Base-by-base conservation (phyloP, 2,797 vertebrate genomes). In the Dromococcyx pavoninus region DNA sequence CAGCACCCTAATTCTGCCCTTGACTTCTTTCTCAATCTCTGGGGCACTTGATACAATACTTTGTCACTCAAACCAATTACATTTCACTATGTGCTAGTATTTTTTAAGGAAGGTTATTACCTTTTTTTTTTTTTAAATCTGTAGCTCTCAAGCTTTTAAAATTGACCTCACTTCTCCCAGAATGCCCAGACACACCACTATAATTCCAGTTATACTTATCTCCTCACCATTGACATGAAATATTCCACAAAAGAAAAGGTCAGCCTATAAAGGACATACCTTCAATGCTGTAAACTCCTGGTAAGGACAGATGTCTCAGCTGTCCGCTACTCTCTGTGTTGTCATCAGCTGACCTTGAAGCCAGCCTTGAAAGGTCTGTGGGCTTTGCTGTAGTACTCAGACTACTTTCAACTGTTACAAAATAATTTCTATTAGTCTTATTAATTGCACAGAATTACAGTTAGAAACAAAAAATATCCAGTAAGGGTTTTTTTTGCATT, bases 261-360 rank as follows among this genome's bases (percentile, higher is more conserved):
- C 83, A 62, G 50, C 24, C 46, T 54, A 56, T 60, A 76, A 44
- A 41, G 56, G 74, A 95, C 93, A 96, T 98, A 98, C 98, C 98
- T 97, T 97, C 15, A 6, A 97, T 72, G 92, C 67, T 98, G 92
- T 93, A 97, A 94, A 98, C 97, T 95, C 97, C 97, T 84, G 97
- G 97, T 83, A 98, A 86, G 32, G 93, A 97, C 82, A 98, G 21
- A 83, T 91, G 85, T 89, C 91, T 97, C 94, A 92, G 95, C 41
- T 96, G 87, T 70, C 76, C 2, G 3, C 90, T 86, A 78, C 79
- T 67, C 75, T 97, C 93, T 67, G 44, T 70, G 77, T 69, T 92
- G 85, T 78, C 96, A 94, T 56, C 91, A 94, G 92, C 75, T 92
- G 97, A 96, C 46, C 94, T 97, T 92, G 91, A 96, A 83, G 97